A percentile compares a stretch with the other conserved stretches of the same genome.
These are phyloP conservation scores for Lasius platythorax DNA, from an alignment of 2,888 invertebrate genomes.

Conservation along the genomic window DNA sequence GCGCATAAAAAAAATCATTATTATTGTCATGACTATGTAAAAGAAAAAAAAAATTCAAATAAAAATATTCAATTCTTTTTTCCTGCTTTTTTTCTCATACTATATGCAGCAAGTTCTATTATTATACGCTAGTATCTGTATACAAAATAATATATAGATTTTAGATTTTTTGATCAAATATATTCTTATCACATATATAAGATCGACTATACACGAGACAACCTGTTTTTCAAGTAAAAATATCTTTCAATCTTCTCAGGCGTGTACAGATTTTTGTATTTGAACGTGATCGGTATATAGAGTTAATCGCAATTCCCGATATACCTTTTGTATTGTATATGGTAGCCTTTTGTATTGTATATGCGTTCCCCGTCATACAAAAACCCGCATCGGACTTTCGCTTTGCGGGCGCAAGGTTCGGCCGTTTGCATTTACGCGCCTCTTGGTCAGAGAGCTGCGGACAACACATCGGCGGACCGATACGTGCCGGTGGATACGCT, in stretches of 20 bases:
- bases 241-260: not conserved
- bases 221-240: not conserved
- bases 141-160: not conserved
- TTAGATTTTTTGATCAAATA: not conserved
- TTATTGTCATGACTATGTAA: not conserved
- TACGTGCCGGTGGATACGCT: slow-evolving; percentile 51
- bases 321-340: not conserved
- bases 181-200: not conserved
- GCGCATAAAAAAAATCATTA: slow-evolving; percentile 4
- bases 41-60: not conserved
- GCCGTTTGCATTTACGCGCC: slow-evolving; percentile 44
- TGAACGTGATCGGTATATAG: slow-evolving; percentile 8
- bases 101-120: not conserved
- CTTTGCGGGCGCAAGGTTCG: slow-evolving; percentile 22
- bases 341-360: not conserved
- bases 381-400: slow-evolving; percentile 15
- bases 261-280: not conserved
- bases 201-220: not conserved
- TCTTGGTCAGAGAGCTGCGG: slow-evolving; percentile 25
- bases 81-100: not conserved
- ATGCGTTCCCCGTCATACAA: slow-evolving; percentile 19
- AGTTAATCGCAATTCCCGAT: slow-evolving; percentile 18
- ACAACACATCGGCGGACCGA: slow-evolving; percentile 17
- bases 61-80: not conserved
- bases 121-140: not conserved